Evolutionary conservation across 2,113 vertebrate genomes (phyloP), one percentile per base, ranked within the genome.

Genomic region (Etheostoma cragini): DNA sequence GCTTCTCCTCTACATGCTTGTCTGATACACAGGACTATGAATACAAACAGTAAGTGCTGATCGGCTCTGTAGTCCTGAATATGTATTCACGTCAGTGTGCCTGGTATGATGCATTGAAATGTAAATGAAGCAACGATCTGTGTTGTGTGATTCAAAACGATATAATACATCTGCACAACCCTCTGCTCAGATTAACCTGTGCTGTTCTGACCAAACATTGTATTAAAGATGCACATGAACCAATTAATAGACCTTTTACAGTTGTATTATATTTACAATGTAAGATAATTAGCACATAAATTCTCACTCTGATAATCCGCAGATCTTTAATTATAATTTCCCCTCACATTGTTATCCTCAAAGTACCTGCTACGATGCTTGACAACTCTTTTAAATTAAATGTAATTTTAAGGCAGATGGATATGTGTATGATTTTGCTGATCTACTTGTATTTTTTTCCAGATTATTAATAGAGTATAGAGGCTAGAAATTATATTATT

Each of bases 41-140:
- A 85, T 60, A 64, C 81, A 79, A 77, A 54, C 26, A 71, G 42
- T 17, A 8, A 75, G 80, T 22, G 82, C 67, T 13, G 84, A 8
- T 58, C 50, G 42, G 77, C 82, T 65, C 62, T 72, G 47, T 22
- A 8, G 35, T 60, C 22, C 47, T 42, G 12, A 60, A 15, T 45
- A 42, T 52, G 47, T 49, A 42, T 53, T 30, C 69, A 0, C 8
- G 14, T 3, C 71, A 38, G 26, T 1, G 64, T 60, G 81, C 42
- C 22, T 57, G 58, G 65, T 80, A 56, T 67, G 54, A 30, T 21
- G 73, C 78, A 83, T 26, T 85, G 65, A 82, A 50, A 85, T 87
- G 88, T 42, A 90, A 91, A 90, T 33, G 62, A 84, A 45, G 47
- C 64, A 26, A 69, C 64, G 78, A 56, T 68, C 62, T 67, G 49